phyloP scores from a whole-genome alignment of 92 coral and sea anemone species.

The Epizoanthus scotinus region DNA sequence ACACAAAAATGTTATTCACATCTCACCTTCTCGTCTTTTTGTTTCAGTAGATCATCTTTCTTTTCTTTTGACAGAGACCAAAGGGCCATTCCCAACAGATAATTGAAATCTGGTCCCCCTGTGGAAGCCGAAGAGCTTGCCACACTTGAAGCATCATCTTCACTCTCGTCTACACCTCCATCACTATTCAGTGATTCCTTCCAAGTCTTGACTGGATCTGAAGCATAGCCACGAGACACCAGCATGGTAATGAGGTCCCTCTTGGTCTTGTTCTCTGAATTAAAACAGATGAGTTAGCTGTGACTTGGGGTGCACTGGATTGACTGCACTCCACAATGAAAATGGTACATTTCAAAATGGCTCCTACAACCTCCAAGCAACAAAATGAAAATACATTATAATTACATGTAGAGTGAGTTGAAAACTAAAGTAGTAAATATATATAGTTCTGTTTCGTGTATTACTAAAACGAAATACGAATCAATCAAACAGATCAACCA shows the following conservation, averaged over 20 bases:
- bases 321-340: too few species aligned
- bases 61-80: constrained; percentile 86
- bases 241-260: constrained; percentile 74
- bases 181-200: constrained; percentile 69
- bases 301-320: neutral
- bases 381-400: too few species aligned
- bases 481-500: too few species aligned
- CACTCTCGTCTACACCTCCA: constrained; percentile 47
- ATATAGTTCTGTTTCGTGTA: too few species aligned
- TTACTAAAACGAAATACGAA: too few species aligned
- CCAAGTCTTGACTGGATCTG: constrained; percentile 93
- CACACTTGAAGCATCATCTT: constrained; percentile 71
- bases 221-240: constrained; percentile 80
- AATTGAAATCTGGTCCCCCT: constrained; percentile 89
- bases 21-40: constrained; percentile 85
- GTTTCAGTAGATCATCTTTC: constrained; percentile 89
- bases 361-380: too few species aligned
- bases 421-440: too few species aligned
- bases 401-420: too few species aligned
- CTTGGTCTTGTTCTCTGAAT: constrained; percentile 77
- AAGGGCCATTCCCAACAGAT: constrained; percentile 83
- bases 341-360: too few species aligned
- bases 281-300: neutral
- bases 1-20: neutral
- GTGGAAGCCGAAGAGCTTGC: constrained; percentile 72